Conservation (phyloP, 1,140 invertebrate genomes). For the Bombus turneri region DNA sequence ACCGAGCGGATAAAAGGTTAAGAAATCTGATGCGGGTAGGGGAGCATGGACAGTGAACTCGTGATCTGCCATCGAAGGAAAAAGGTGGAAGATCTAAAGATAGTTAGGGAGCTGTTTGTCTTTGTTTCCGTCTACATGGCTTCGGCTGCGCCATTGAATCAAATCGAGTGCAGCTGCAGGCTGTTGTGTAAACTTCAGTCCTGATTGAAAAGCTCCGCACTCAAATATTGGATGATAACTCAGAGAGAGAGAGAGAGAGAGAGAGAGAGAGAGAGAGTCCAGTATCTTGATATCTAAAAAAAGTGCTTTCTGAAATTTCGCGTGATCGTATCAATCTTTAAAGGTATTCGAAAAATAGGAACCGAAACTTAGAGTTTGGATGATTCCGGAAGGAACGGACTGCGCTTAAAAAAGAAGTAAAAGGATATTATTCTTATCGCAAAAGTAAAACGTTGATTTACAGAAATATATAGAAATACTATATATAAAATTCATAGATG, state of each 20-base stretch:
- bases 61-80: conserved; percentile 44
- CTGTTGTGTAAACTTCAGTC: conserved; percentile 79
- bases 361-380: neutral
- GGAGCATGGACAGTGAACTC: conserved; percentile 26
- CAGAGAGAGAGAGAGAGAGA: conserved; percentile 58
- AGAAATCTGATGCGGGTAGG: conserved; percentile 6
- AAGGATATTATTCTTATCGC: neutral
- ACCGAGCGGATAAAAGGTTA: neutral
- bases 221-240: conserved; percentile 82
- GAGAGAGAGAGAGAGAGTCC: conserved; percentile 57
- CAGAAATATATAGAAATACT: neutral
- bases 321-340: conserved; percentile 40
- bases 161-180: conserved; percentile 74
- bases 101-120: conserved; percentile 79
- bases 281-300: conserved; percentile 64
- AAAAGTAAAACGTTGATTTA: neutral
- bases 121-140: conserved; percentile 76
- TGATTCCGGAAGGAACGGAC: neutral
- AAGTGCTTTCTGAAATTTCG: conserved; percentile 58
- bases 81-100: conserved; percentile 62
- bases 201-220: conserved; percentile 81
- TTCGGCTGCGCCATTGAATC: conserved; percentile 76
- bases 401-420: too few relatives aligned
- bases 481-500: neutral
- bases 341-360: neutral